phyloP scores from a whole-genome alignment of 2,113 vertebrate species.

The Pachyramphus minor region DNA sequence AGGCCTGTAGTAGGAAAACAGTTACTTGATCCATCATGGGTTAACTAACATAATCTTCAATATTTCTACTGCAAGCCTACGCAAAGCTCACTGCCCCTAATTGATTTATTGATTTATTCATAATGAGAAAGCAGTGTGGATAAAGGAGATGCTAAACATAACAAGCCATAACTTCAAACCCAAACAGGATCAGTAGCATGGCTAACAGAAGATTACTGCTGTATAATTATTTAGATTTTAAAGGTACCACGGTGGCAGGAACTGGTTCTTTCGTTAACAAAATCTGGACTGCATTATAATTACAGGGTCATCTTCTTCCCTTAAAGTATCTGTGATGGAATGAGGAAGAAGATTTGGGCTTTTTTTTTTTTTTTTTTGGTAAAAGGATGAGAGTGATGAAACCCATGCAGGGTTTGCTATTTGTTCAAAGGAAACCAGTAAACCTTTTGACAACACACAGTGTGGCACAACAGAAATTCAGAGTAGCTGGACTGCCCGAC shows the following conservation, averaged over 20 bases:
- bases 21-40: not conserved
- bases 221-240: constrained; percentile 46
- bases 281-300: not conserved
- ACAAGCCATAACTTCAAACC: constrained; percentile 43
- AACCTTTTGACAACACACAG: not conserved
- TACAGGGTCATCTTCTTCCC: not conserved
- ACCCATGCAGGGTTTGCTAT: not conserved
- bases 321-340: not conserved
- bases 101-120: constrained; percentile 72
- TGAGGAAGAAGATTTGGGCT: not conserved
- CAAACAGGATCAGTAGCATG: constrained; percentile 25
- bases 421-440: not conserved
- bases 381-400: not conserved
- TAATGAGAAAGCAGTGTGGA: constrained; percentile 48
- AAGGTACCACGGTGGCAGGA: not conserved
- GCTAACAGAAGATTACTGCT: constrained; percentile 34
- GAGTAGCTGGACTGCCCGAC: not conserved
- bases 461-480: not conserved
- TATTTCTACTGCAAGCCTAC: constrained; percentile 1
- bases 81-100: constrained; percentile 30
- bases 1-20: not conserved
- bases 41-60: constrained; percentile 10
- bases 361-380: not conserved
- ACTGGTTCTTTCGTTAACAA: not conserved
- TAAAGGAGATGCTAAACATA: constrained; percentile 65